A percentile compares a stretch with the other conserved stretches of the same genome.
Conservation (phyloP, 2,113 vertebrate genomes). For the Acrocephalus kingi region DNA sequence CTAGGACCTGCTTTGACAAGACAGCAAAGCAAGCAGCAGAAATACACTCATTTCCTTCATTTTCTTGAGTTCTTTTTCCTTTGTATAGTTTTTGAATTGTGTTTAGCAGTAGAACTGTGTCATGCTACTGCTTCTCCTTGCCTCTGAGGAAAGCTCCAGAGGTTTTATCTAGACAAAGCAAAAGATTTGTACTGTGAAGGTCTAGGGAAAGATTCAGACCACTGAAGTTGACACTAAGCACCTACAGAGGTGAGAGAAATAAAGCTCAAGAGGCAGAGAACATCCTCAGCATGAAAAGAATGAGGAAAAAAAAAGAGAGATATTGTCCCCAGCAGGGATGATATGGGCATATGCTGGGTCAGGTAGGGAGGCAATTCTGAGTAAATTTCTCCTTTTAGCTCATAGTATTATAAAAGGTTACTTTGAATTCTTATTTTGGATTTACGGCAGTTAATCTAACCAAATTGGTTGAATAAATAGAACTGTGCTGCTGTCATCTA, state of each 20-base stretch:
- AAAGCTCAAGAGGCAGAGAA: neutral
- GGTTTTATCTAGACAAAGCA: neutral
- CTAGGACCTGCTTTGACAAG: neutral
- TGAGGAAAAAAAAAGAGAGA: neutral
- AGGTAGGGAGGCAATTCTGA: neutral
- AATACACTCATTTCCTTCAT: neutral
- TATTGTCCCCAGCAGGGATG: neutral
- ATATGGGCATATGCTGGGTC: neutral
- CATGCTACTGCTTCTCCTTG: neutral
- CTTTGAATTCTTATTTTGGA: neutral
- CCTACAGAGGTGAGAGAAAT: neutral
- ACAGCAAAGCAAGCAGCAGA: neutral
- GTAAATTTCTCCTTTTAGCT: neutral
- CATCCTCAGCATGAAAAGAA: neutral
- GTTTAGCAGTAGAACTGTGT: neutral
- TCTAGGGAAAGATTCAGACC: neutral
- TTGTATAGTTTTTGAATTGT: neutral
- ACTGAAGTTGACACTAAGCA: neutral
- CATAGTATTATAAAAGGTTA: neutral
- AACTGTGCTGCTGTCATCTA: neutral
- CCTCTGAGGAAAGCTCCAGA: constrained; percentile 26
- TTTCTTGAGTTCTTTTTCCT: neutral
- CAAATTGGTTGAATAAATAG: neutral
- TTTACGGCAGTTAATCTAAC: neutral
- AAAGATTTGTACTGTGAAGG: neutral